These are phyloP conservation scores for Protaetia brevitarsis DNA, from an alignment of 1,140 invertebrate species.

Conservation along the genomic window DNA sequence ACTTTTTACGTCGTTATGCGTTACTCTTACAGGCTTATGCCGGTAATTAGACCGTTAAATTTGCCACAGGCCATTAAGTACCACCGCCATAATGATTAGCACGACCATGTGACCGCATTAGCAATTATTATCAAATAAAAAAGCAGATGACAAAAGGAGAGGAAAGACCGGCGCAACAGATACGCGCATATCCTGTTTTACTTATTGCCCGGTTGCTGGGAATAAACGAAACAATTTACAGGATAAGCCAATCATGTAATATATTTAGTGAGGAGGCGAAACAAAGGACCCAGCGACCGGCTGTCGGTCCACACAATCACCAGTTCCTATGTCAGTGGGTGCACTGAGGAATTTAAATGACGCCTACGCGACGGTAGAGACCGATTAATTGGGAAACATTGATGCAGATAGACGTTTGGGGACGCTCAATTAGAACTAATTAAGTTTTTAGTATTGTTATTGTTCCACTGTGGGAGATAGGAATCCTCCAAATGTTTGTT, in stretches of 20 bases:
- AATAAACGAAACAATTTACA: conserved; percentile 19
- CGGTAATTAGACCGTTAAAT: conserved; percentile 1
- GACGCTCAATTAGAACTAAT: conserved; percentile 10
- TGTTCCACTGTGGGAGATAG: not conserved
- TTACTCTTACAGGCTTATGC: not conserved
- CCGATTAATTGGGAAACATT: conserved; percentile 13
- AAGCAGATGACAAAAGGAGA: not conserved
- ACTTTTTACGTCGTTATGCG: too few relatives aligned
- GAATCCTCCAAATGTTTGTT: not conserved
- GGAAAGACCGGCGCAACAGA: not conserved
- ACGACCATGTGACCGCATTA: not conserved
- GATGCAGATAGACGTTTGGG: conserved; percentile 4
- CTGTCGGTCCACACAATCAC: conserved; percentile 5
- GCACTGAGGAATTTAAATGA: conserved; percentile 21
- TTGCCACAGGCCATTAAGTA: not conserved
- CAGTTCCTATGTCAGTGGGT: conserved; percentile 18
- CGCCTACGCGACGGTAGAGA: conserved; percentile 21
- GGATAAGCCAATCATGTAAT: conserved; percentile 23
- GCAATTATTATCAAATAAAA: conserved; percentile 10
- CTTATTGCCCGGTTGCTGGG: not conserved
- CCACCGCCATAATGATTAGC: not conserved
- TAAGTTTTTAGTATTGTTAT: conserved; percentile 7
- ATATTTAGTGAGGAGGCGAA: conserved; percentile 12
- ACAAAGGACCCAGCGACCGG: not conserved
- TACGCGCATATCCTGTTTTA: conserved; percentile 12